Base-by-base conservation (phyloP, 2,888 invertebrate species). In the Lydus trimaculatus region DNA sequence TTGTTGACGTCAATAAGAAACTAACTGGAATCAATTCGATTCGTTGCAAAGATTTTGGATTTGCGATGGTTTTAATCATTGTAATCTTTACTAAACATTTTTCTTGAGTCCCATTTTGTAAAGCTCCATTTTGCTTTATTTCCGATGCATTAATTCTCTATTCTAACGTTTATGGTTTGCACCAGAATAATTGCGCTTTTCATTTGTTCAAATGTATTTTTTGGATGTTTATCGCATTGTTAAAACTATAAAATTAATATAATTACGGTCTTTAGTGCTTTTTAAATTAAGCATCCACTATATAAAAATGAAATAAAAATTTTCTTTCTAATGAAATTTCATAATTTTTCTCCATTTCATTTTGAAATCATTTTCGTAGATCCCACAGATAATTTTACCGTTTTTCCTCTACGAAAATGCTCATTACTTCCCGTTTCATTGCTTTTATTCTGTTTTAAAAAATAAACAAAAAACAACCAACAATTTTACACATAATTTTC, bases 51-150 rank as follows among this genome's bases (percentile, higher is more conserved):
- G n/a, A n/a, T 58, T 7, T 33, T 33, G 33, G 62, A 64, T 28
- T 28, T 2, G 2, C 28, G 28, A 28, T 4, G 28, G 2, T 28
- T 28, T 28, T 28, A 28, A 28, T 28, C 4, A 28, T 28, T 2
- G 2, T 28, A 28, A 28, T 28, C 28, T 28, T 28, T 28, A 28
- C 28, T 28, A 3, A 4, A 2, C 28, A 64, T 17, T 64, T 33
- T 15, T 36, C 25, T n/a, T n/a, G n/a, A n/a, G n/a, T n/a, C n/a
- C n/a, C n/a, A n/a, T 20, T 25, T 60, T 39, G 63, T 64, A 52
- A 67, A 67, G 61, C 63, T 8, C 33, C 33, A 33, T 11, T 9
- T 33, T 33, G 11, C 7, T 33, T 33, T 8, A 33, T 33, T 33
- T 33, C 33, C 33, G 9, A 11, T 33, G 9, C 33, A 33, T 33